phyloP scores from a whole-genome alignment of 2,888 invertebrate genomes.

The Leucoma salicis region DNA sequence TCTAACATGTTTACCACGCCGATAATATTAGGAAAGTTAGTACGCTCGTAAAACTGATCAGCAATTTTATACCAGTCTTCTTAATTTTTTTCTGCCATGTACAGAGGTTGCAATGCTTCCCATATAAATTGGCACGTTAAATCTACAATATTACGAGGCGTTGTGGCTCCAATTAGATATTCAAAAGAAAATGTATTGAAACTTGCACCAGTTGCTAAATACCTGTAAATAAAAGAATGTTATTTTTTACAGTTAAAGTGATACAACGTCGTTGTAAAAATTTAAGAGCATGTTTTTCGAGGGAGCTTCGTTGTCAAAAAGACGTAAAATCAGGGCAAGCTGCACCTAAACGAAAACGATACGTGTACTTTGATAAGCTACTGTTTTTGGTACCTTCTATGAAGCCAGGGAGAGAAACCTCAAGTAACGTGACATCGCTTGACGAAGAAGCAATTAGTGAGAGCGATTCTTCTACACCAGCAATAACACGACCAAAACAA shows the following conservation, averaged over 20 bases:
- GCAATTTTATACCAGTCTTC: constrained; percentile 17
- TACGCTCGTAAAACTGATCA: constrained; percentile 12
- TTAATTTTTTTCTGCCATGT: constrained; percentile 12
- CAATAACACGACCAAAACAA: constrained; percentile 8
- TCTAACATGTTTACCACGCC: constrained; percentile 10
- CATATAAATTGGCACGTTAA: constrained; percentile 14
- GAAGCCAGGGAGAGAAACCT: constrained; percentile 13
- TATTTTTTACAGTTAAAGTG: constrained; percentile 6
- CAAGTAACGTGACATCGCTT: constrained; percentile 9
- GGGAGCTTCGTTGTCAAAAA: constrained; percentile 3
- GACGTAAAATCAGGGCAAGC: constrained; percentile 12
- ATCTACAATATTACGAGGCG: constrained; percentile 11
- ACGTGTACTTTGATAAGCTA: constrained; percentile 11
- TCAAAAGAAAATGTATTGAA: constrained; percentile 17
- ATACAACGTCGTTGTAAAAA: constrained; percentile 7
- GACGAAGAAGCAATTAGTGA: constrained; percentile 8
- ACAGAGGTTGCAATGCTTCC: constrained; percentile 12
- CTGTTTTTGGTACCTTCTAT: constrained; percentile 11
- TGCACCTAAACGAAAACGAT: constrained; percentile 11
- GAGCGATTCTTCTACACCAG: constrained; percentile 1
- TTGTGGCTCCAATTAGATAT: constrained; percentile 16
- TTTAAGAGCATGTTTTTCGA: constrained; percentile 1
- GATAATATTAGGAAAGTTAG: constrained; percentile 14
- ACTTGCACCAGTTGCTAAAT: constrained; percentile 17
- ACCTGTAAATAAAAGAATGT: constrained; percentile 14